phyloP scores from a whole-genome alignment of 1,140 invertebrate species.

The Chelonus insularis region DNA sequence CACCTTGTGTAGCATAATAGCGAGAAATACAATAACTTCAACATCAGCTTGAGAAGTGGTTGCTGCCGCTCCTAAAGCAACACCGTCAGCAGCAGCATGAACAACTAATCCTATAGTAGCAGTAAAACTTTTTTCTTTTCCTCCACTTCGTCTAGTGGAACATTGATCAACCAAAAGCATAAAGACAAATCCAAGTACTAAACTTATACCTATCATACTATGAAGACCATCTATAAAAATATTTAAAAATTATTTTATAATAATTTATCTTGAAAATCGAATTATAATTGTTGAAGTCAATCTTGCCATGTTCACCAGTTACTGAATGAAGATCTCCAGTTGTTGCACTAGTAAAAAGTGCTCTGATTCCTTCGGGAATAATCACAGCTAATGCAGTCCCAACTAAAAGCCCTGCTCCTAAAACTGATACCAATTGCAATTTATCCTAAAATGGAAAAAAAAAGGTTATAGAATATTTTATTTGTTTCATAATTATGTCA shows the following conservation, averaged over 20 bases:
- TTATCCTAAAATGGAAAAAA: constrained; percentile 76
- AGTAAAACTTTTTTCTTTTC: constrained; percentile 77
- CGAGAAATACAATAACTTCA: constrained; percentile 96
- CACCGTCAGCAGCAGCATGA: constrained; percentile 97
- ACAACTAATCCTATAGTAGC: constrained; percentile 96
- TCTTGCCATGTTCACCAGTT: constrained; percentile 33
- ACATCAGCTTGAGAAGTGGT: constrained; percentile 93
- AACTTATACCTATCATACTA: constrained; percentile 71
- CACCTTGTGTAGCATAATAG: constrained; percentile 98
- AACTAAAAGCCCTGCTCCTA: constrained; percentile 96
- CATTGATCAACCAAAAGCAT: constrained; percentile 96
- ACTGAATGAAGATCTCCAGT: constrained; percentile 22
- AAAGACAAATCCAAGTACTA: constrained; percentile 92
- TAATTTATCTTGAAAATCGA: constrained; percentile 11
- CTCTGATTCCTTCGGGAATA: constrained; percentile 96
- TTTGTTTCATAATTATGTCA: too few relatives aligned
- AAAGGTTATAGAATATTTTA: not conserved
- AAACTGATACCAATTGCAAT: constrained; percentile 88
- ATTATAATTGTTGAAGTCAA: not conserved
- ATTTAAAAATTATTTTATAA: too few relatives aligned
- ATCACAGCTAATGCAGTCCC: constrained; percentile 97
- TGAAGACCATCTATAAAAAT: constrained; percentile 61
- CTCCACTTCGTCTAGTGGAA: constrained; percentile 68
- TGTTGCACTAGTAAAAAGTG: constrained; percentile 65
- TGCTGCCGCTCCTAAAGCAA: constrained; percentile 94